Evolutionary conservation across 2,113 vertebrate species (phyloP).

Genomic region (Gallinago jamesoni): DNA sequence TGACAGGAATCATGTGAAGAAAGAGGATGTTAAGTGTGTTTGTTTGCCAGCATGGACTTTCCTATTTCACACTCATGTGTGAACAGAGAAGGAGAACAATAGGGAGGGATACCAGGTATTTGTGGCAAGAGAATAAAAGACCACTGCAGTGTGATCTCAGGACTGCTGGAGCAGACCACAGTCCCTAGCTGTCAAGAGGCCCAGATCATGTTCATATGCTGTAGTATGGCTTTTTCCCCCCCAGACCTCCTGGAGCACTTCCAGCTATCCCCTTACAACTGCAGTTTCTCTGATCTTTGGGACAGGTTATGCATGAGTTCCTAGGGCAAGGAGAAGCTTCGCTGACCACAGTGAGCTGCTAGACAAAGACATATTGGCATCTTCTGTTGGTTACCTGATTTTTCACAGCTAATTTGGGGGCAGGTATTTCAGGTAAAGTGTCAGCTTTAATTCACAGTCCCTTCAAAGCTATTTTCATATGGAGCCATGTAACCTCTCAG

Average conservation of each 20-base stretch:
- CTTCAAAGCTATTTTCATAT: constrained; percentile 40
- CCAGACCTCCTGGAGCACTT: not conserved
- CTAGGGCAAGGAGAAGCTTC: not conserved
- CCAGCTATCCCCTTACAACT: not conserved
- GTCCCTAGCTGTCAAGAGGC: not conserved
- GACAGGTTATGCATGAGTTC: not conserved
- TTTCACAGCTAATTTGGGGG: constrained; percentile 63
- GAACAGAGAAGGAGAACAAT: not conserved
- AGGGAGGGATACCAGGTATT: not conserved
- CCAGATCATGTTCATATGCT: not conserved
- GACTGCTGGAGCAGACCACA: not conserved
- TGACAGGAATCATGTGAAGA: not conserved
- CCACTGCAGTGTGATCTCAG: not conserved
- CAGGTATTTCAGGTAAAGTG: constrained; percentile 60
- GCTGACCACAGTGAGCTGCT: constrained; percentile 10
- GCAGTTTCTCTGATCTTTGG: not conserved
- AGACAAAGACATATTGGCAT: constrained; percentile 5
- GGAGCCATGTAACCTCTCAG: not conserved
- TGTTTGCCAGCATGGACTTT: not conserved
- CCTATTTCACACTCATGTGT: not conserved
- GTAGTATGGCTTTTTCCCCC: not conserved
- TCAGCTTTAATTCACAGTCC: constrained; percentile 56
- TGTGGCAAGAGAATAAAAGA: not conserved
- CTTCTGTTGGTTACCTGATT: constrained; percentile 38
- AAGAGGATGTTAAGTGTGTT: not conserved